Percentiles rank a stretch among this genome's conserved stretches.
Conservation (phyloP, 2,113 vertebrate genomes). For the Engystomops pustulosus region DNA sequence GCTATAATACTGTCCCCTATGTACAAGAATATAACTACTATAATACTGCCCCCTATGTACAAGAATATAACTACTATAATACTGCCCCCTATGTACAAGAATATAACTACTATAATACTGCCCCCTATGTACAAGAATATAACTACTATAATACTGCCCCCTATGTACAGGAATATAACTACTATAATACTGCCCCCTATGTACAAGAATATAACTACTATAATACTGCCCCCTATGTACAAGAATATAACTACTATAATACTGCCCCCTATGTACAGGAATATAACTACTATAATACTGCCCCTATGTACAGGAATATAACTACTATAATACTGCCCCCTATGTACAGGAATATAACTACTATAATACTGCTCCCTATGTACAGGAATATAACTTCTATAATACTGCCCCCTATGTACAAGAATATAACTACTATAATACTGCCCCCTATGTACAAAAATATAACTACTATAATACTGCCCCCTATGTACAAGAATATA, state of each 20-base stretch:
- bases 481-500: neutral
- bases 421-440: neutral
- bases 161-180: too few species aligned
- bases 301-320: neutral
- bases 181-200: too few species aligned
- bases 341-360: neutral
- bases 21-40: neutral
- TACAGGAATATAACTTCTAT: slow-evolving; percentile 1
- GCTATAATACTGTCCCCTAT: slow-evolving; percentile 4
- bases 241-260: too few species aligned
- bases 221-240: too few species aligned
- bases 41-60: neutral
- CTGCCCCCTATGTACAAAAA: neutral
- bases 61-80: slow-evolving; percentile 22
- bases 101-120: slow-evolving; percentile 2
- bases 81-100: neutral
- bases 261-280: too few species aligned
- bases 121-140: neutral
- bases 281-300: too few species aligned
- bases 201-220: too few species aligned
- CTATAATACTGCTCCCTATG: too few species aligned
- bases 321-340: neutral
- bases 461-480: slow-evolving; percentile 8
- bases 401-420: slow-evolving; percentile 1
- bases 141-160: neutral